Conservation (phyloP, 2,113 vertebrate genomes). For the Copsychus sechellarum region DNA sequence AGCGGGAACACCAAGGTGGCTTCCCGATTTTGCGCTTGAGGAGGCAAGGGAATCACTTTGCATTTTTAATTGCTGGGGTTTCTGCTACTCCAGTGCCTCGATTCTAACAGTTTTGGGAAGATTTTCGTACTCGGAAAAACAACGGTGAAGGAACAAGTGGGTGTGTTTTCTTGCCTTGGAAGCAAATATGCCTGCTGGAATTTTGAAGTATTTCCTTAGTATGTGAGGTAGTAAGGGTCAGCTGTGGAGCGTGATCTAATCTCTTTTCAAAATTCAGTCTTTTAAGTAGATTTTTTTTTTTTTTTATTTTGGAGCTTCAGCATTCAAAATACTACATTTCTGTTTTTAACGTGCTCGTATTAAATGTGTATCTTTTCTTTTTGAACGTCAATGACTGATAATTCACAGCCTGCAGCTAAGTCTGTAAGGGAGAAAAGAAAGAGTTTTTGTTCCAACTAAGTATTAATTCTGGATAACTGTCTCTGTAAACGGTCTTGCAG, state of each 20-base stretch:
- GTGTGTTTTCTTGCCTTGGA: background rate
- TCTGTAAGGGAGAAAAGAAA: background rate
- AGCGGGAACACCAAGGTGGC: background rate
- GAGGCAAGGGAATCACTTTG: background rate
- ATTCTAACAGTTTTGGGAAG: background rate
- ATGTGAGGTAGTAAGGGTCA: background rate
- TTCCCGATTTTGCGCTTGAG: background rate
- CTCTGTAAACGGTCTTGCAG: background rate
- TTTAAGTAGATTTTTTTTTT: background rate
- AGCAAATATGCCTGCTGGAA: background rate
- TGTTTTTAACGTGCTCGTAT: background rate
- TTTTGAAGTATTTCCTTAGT: background rate
- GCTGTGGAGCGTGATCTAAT: background rate
- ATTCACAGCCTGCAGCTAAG: background rate
- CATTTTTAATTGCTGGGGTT: background rate
- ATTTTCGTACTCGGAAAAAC: conserved; percentile 6
- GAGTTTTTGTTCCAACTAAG: background rate
- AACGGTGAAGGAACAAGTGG: background rate
- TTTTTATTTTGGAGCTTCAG: background rate
- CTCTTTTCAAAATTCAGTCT: background rate
- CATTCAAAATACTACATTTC: background rate
- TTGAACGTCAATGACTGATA: background rate
- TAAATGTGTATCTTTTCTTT: background rate
- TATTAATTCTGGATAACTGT: background rate
- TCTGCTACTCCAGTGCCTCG: background rate